A percentile compares a stretch with the other conserved stretches of the same genome.
Conservation (phyloP, 2,797 vertebrate species). For the Ara ararauna region DNA sequence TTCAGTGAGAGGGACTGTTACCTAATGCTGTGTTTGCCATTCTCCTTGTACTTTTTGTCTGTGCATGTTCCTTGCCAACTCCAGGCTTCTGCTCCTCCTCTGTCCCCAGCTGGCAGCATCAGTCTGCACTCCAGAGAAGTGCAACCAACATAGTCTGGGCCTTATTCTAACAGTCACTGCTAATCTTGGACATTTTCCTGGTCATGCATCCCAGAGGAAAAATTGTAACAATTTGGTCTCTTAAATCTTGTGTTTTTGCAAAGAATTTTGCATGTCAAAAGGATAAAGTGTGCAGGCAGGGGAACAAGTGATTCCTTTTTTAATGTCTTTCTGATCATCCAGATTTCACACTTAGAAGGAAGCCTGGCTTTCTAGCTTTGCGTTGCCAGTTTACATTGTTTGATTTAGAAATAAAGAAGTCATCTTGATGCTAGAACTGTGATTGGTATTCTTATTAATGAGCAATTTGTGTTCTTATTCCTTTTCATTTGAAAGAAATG, state of each 20-base stretch:
- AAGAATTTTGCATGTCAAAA: not conserved
- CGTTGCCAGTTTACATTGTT: not conserved
- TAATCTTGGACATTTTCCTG: not conserved
- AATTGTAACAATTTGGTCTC: not conserved
- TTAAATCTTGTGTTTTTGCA: not conserved
- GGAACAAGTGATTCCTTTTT: not conserved
- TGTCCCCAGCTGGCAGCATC: conserved; percentile 26
- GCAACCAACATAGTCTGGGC: not conserved
- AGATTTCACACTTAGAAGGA: not conserved
- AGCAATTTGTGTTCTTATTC: conserved; percentile 23
- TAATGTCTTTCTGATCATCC: not conserved
- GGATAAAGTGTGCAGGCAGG: not conserved
- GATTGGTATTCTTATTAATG: not conserved
- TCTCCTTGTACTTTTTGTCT: not conserved
- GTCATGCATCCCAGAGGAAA: not conserved
- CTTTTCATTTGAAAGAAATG: conserved; percentile 83
- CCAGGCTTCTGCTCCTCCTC: not conserved
- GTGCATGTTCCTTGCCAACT: not conserved
- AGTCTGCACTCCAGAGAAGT: not conserved
- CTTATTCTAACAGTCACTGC: not conserved
- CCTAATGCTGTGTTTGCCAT: conserved; percentile 1
- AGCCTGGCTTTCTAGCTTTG: not conserved
- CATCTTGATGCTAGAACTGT: not conserved
- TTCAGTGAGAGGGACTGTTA: not conserved
- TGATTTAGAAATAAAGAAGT: not conserved